Conservation (phyloP, 2,888 invertebrate genomes). For the Heliconius cydno region DNA sequence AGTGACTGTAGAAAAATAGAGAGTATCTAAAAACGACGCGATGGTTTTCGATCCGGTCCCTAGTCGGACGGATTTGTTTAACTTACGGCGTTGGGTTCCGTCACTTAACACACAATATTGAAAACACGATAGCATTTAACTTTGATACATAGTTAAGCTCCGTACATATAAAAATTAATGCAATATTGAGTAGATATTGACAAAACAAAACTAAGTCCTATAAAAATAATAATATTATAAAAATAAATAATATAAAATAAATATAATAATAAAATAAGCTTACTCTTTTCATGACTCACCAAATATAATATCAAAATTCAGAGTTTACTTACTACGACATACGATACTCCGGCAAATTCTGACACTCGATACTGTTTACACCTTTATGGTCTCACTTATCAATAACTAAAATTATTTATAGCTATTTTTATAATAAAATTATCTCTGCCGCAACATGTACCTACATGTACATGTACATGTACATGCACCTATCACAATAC, state of each 20-base stretch:
- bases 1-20: not conserved
- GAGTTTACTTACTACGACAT: not conserved
- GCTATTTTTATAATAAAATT: constrained; percentile 31
- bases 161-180: not conserved
- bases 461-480: constrained; percentile 6
- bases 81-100: not conserved
- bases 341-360: constrained; percentile 14
- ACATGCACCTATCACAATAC: constrained; percentile 49
- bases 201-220: too few relatives aligned
- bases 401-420: constrained; percentile 13
- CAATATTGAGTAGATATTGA: too few relatives aligned
- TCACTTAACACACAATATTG: not conserved
- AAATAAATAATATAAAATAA: not conserved
- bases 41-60: not conserved
- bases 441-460: constrained; percentile 11
- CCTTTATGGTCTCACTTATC: constrained; percentile 30
- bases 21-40: not conserved
- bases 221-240: too few relatives aligned
- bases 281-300: constrained; percentile 1
- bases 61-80: too few relatives aligned
- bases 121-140: not conserved
- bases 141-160: not conserved
- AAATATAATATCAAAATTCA: constrained; percentile 25
- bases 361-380: constrained; percentile 23
- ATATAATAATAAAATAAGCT: not conserved